Evolutionary conservation across 2,113 vertebrate species (phyloP).

Genomic region (Typhlomys cinereus): DNA sequence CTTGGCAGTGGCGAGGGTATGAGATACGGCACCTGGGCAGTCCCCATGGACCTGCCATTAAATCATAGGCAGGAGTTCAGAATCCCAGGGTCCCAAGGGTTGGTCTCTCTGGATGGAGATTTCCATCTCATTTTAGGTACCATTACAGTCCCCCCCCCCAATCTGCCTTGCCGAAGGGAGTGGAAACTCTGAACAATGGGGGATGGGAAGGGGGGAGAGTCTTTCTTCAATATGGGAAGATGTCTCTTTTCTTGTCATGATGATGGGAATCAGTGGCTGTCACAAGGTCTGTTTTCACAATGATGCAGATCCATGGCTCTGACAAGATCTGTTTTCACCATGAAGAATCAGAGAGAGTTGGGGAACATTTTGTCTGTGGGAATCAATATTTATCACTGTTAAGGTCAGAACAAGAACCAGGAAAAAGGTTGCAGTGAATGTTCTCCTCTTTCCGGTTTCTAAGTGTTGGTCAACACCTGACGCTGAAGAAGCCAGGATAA

Average conservation of each 20-base stretch:
- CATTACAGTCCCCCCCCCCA: conserved; percentile 73
- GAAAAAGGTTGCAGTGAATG: conserved; percentile 45
- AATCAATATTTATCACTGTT: conserved; percentile 68
- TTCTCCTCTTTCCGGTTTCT: conserved; percentile 12
- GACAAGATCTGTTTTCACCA: conserved; percentile 56
- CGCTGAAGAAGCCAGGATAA: conserved; percentile 74
- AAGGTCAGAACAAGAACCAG: conserved; percentile 78
- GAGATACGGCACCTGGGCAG: conserved; percentile 75
- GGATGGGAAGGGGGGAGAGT: not conserved
- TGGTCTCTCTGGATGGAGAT: conserved; percentile 66
- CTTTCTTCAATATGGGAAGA: not conserved
- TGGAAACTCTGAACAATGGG: conserved; percentile 68
- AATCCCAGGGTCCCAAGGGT: conserved; percentile 4
- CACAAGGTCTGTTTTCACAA: conserved; percentile 59
- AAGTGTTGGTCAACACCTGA: conserved; percentile 71
- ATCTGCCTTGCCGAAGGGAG: conserved; percentile 55
- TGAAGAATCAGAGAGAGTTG: conserved; percentile 68
- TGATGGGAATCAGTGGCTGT: conserved; percentile 22
- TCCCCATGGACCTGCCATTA: conserved; percentile 64
- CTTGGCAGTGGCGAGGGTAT: conserved; percentile 63
- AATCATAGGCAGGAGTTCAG: conserved; percentile 67
- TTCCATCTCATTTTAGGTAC: conserved; percentile 77
- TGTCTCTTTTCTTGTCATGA: not conserved
- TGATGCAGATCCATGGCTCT: too few species aligned
- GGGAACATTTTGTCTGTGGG: conserved; percentile 72